Base-by-base conservation (phyloP, 2,797 vertebrate species). In the Anas bahamensis region DNA sequence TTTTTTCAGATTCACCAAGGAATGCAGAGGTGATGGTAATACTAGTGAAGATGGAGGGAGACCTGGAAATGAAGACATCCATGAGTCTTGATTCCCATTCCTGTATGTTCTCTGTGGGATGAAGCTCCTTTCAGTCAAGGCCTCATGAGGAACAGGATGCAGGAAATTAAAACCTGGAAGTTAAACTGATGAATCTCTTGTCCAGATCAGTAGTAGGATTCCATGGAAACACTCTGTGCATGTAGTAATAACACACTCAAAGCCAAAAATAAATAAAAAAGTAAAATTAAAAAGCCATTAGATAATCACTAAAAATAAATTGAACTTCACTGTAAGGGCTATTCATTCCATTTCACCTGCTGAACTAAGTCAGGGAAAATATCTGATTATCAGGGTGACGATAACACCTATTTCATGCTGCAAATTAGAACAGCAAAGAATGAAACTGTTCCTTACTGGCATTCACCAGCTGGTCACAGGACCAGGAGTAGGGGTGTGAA, bases 21-120 rank as follows among this genome's bases (percentile, higher is more conserved):
- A 10, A 6, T 44, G 26, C 28, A 41, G 50, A 50, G 37, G 50
- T 13, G 84, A 66, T 14, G 53, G 52, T 10, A 66, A 72, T 48
- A 44, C 15, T 42, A 42, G 83, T 24, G 9, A 76, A 69, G 42
- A 7, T 53, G 60, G 35, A 81, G 39, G 29, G 7, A 14, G 21
- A 82, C n/a, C 16, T 91, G 68, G 66, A 91, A 91, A 72, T 44
- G 5, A 78, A 82, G 48, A 78, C 79, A 42, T 46, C 24, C 52
- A 66, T 31, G 22, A 71, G 29, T 28, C 59, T 21, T 1, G 2
- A 69, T 41, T 63, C 26, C 13, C n/a, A 41, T 31, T 52, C 28
- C 24, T 10, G 16, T 26, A 5, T 1, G 7, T 0, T 4, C 13
- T n/a, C 5, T 0, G 0, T 72, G 24, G 23, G 39, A 48, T 48